A percentile compares a stretch with the other conserved stretches of the same genome.
phyloP scores from a whole-genome alignment of 2,113 vertebrate genomes.

The Passer montanus region DNA sequence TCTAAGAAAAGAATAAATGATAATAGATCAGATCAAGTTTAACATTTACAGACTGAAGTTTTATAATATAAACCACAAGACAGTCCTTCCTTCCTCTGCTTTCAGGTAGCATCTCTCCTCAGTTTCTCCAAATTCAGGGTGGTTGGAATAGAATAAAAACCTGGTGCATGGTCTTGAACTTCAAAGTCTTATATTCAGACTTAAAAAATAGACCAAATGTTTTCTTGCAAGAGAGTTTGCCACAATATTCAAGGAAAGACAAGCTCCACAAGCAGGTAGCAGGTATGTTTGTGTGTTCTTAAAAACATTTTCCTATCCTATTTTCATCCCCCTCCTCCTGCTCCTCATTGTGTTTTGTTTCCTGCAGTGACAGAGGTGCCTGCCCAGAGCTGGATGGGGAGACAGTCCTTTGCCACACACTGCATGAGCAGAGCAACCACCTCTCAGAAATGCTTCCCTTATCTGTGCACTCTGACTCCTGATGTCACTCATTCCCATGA shows the following conservation, averaged over 20 bases:
- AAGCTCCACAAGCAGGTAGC: neutral
- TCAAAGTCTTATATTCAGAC: neutral
- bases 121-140: neutral
- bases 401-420: neutral
- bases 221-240: neutral
- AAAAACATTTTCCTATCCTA: neutral
- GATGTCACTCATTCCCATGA: neutral
- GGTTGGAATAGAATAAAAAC: neutral
- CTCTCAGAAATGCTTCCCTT: neutral
- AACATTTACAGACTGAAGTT: neutral
- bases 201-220: neutral
- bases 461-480: neutral
- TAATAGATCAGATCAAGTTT: neutral
- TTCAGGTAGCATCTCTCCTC: neutral
- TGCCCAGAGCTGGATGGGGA: neutral
- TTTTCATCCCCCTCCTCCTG: neutral
- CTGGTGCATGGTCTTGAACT: neutral
- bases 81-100: neutral
- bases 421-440: neutral
- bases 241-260: neutral
- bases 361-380: neutral
- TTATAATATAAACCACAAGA: neutral
- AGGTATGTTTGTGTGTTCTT: neutral
- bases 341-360: neutral
- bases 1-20: neutral